Evolutionary conservation across 2,113 vertebrate genomes (phyloP).

Genomic region (Apus apus): DNA sequence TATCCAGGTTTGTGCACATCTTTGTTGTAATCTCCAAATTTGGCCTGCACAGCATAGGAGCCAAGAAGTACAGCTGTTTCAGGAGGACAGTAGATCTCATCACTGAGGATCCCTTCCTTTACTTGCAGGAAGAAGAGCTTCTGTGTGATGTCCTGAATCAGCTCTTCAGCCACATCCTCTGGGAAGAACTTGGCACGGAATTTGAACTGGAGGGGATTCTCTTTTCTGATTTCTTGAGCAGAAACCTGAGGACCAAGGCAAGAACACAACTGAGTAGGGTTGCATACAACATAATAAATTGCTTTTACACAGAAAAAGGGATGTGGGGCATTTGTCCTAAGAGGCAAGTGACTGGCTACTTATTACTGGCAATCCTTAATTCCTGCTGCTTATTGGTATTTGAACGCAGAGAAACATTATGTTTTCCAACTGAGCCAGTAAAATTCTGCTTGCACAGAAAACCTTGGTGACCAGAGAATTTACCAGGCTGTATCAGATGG

Average conservation of each 20-base stretch:
- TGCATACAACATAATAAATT: background rate
- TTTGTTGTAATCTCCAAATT: constrained; percentile 92
- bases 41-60: constrained; percentile 95
- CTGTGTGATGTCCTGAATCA: constrained; percentile 96
- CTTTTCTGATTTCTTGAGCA: constrained; percentile 92
- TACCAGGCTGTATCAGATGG: background rate
- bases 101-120: constrained; percentile 91
- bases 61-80: constrained; percentile 95
- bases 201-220: constrained; percentile 92
- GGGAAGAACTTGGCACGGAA: constrained; percentile 96
- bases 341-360: background rate
- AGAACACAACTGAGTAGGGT: background rate
- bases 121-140: constrained; percentile 97
- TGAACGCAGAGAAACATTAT: background rate
- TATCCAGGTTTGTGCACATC: constrained; percentile 88
- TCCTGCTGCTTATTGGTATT: background rate
- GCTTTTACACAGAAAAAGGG: background rate
- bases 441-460: background rate
- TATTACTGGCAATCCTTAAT: background rate
- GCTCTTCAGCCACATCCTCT: constrained; percentile 91
- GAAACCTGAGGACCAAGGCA: constrained; percentile 80
- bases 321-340: background rate
- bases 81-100: constrained; percentile 94
- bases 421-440: background rate
- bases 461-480: background rate